These are phyloP conservation scores for Bergia puertoricense DNA, from an alignment of 92 coral and sea anemone genomes.

Conservation along the genomic window DNA sequence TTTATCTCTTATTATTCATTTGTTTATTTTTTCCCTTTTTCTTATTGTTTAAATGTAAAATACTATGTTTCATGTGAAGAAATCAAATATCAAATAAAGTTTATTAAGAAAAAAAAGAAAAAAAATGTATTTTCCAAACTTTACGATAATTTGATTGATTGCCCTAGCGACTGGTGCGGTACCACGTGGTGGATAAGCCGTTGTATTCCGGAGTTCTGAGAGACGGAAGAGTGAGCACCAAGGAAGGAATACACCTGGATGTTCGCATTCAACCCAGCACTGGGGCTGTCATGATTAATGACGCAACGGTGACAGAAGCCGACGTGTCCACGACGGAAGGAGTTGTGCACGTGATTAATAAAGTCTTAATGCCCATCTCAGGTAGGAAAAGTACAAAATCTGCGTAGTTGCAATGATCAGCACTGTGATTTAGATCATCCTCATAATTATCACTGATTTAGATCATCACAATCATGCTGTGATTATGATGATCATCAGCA, in stretches of 20 bases:
- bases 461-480: background rate
- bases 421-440: background rate
- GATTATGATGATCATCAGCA: background rate
- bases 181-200: constrained; percentile 69
- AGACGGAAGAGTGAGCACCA: constrained; percentile 46
- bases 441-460: too few species aligned
- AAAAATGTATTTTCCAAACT: too few species aligned
- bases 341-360: constrained; percentile 72
- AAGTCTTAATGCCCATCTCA: constrained; percentile 70
- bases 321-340: constrained; percentile 78
- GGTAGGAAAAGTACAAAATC: constrained; percentile 51
- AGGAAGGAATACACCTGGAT: constrained; percentile 61
- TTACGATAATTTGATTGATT: background rate
- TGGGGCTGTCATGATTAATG: constrained; percentile 58
- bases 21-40: too few species aligned
- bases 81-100: too few species aligned
- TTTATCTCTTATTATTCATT: too few species aligned
- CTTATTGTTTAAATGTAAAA: too few species aligned
- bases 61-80: too few species aligned
- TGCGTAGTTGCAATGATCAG: background rate
- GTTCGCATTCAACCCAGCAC: constrained; percentile 40
- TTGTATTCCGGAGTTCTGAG: constrained; percentile 56
- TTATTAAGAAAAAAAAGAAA: too few species aligned
- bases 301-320: constrained; percentile 59
- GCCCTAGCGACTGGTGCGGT: constrained; percentile 62